A percentile compares a stretch with the other conserved stretches of the same genome.
phyloP scores from a whole-genome alignment of 2,113 vertebrate genomes.

The Sceloporus tristichus region DNA sequence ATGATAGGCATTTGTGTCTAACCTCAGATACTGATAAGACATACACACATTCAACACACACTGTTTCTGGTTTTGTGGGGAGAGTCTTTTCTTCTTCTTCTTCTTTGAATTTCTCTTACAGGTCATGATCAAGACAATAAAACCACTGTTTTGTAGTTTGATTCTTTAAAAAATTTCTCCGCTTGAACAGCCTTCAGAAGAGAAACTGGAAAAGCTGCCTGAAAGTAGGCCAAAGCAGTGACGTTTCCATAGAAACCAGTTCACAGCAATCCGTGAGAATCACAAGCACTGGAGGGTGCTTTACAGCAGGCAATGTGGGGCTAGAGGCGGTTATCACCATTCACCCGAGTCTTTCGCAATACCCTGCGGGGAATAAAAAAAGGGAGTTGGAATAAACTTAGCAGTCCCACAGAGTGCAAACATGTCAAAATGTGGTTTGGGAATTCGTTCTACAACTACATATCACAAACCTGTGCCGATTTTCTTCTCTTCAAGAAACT shows the following conservation, averaged over 20 bases:
- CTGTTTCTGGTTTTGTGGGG: conserved; percentile 6
- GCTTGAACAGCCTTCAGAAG: conserved; percentile 82
- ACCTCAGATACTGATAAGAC: conserved; percentile 24
- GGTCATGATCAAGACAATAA: conserved; percentile 1
- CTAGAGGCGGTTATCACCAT: conserved; percentile 94
- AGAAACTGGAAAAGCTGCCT: conserved; percentile 85
- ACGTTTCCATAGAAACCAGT: conserved; percentile 91
- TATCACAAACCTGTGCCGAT: background rate
- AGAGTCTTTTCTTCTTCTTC: background rate
- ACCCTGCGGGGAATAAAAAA: conserved; percentile 75
- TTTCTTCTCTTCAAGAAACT: background rate
- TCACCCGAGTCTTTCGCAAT: conserved; percentile 90
- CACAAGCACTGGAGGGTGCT: conserved; percentile 83
- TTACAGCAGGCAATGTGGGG: conserved; percentile 54
- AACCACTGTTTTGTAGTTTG: conserved; percentile 65
- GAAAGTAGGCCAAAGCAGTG: conserved; percentile 91
- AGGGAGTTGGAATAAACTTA: conserved; percentile 16
- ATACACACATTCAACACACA: conserved; percentile 11
- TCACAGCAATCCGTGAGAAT: conserved; percentile 88
- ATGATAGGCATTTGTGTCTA: conserved; percentile 52
- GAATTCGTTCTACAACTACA: background rate
- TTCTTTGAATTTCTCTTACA: background rate
- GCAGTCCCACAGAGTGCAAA: background rate
- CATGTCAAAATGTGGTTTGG: background rate
- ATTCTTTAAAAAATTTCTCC: conserved; percentile 66